phyloP scores from a whole-genome alignment of 2,888 invertebrate genomes.

The Lobophora halterata region DNA sequence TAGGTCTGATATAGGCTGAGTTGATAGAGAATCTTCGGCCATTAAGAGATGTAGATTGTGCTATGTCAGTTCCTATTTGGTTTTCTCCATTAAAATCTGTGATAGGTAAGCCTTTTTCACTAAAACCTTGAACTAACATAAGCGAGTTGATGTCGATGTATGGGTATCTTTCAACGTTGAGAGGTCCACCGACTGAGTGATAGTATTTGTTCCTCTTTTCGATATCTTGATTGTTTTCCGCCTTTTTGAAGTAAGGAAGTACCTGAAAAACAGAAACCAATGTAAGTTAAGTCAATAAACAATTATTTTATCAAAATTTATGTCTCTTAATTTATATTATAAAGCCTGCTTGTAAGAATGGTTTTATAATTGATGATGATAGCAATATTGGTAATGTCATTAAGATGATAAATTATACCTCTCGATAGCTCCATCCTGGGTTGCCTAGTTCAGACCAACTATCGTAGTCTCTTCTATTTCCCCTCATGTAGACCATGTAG shows the following conservation, averaged over 20 bases:
- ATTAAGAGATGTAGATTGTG: conserved; percentile 82
- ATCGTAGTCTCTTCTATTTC: conserved; percentile 82
- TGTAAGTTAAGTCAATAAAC: too few species aligned
- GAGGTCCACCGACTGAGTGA: conserved; percentile 83
- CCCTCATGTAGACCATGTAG: conserved; percentile 84
- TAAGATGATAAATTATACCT: too few species aligned
- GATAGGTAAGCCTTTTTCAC: conserved; percentile 81
- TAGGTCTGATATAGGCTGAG: conserved; percentile 84
- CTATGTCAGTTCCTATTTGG: conserved; percentile 82
- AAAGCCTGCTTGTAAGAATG: too few species aligned
- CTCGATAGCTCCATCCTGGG: conserved; percentile 82
- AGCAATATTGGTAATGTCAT: too few species aligned
- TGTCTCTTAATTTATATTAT: too few species aligned
- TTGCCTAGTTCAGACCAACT: conserved; percentile 83
- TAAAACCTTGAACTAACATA: conserved; percentile 80
- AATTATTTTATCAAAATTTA: too few species aligned
- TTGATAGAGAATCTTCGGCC: conserved; percentile 83
- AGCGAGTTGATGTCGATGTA: conserved; percentile 81
- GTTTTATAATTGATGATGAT: too few species aligned
- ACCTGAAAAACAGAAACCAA: conserved; percentile 69
- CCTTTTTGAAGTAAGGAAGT: conserved; percentile 85
- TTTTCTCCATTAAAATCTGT: conserved; percentile 80
- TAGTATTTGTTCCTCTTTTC: conserved; percentile 76
- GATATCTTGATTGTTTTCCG: conserved; percentile 82
- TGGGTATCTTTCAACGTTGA: conserved; percentile 83